A percentile compares a stretch with the other conserved stretches of the same genome.
phyloP scores from a whole-genome alignment of 2,797 vertebrate species.

The Anguilla marmorata region DNA sequence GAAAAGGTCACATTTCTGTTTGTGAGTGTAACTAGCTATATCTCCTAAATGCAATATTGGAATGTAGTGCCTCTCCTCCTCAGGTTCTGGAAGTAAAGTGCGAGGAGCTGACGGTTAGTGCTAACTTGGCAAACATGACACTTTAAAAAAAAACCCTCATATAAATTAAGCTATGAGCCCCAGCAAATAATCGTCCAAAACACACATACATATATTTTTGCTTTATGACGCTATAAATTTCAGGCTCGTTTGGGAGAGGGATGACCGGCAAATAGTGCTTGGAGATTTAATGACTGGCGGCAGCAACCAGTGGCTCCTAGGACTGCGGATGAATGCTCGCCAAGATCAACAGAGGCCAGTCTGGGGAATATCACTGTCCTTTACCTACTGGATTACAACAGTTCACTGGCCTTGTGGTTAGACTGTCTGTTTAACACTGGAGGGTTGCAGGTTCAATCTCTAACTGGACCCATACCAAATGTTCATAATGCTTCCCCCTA shows the following conservation, averaged over 20 bases:
- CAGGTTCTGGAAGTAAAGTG: neutral
- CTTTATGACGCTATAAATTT: constrained; percentile 38
- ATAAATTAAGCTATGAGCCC: constrained; percentile 24
- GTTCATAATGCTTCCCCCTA: neutral
- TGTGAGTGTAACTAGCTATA: neutral
- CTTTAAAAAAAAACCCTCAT: neutral
- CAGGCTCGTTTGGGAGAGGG: neutral
- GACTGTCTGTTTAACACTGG: neutral
- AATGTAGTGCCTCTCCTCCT: neutral
- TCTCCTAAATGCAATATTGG: constrained; percentile 8
- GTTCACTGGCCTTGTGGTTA: constrained; percentile 20
- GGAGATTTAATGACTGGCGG: constrained; percentile 27
- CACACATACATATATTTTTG: constrained; percentile 38
- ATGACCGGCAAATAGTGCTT: constrained; percentile 11
- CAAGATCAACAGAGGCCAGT: constrained; percentile 23
- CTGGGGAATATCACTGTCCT: constrained; percentile 12
- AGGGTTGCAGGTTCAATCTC: neutral
- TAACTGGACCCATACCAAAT: constrained; percentile 1
- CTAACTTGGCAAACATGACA: constrained; percentile 25
- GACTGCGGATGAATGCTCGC: neutral
- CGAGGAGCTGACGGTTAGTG: neutral
- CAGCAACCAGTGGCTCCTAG: constrained; percentile 17
- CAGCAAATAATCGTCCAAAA: constrained; percentile 25
- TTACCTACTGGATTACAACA: constrained; percentile 8
- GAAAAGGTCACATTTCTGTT: neutral